phyloP scores from a whole-genome alignment of 2,888 invertebrate genomes.

The Cyclophora punctaria region DNA sequence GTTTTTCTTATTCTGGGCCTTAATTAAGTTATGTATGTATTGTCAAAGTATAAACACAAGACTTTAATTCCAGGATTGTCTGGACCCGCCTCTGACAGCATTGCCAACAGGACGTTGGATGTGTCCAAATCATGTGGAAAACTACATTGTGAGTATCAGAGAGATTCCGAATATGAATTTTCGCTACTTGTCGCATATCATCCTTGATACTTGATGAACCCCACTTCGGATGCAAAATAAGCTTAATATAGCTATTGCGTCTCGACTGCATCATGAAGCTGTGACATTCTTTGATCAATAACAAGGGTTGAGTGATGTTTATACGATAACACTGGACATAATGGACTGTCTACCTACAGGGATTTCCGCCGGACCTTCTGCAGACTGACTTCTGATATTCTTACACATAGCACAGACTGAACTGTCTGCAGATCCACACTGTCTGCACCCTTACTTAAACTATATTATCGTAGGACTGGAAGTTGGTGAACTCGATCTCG shows the following conservation, averaged over 20 bases:
- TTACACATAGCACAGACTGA: background rate
- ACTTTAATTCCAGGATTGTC: slow-evolving; percentile 80
- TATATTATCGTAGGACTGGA: slow-evolving; percentile 78
- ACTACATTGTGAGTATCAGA: slow-evolving; percentile 80
- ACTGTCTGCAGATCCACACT: too few species aligned
- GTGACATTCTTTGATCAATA: too few species aligned
- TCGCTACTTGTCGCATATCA: too few species aligned
- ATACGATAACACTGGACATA: background rate
- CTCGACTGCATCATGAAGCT: too few species aligned
- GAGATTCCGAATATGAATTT: too few species aligned
- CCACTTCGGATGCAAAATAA: too few species aligned
- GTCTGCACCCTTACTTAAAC: background rate
- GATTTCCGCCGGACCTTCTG: background rate
- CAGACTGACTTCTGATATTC: background rate
- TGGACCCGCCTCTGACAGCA: slow-evolving; percentile 93
- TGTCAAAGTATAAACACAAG: background rate
- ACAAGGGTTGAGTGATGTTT: background rate
- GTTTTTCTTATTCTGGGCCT: background rate
- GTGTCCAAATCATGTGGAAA: slow-evolving; percentile 98
- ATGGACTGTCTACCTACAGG: background rate
- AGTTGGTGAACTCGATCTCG: slow-evolving; percentile 85
- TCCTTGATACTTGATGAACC: too few species aligned
- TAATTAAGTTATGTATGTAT: background rate
- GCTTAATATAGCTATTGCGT: too few species aligned
- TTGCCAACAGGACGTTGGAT: slow-evolving; percentile 95